Conservation (phyloP, 2,888 invertebrate genomes). For the Elgonia sp. region DNA sequence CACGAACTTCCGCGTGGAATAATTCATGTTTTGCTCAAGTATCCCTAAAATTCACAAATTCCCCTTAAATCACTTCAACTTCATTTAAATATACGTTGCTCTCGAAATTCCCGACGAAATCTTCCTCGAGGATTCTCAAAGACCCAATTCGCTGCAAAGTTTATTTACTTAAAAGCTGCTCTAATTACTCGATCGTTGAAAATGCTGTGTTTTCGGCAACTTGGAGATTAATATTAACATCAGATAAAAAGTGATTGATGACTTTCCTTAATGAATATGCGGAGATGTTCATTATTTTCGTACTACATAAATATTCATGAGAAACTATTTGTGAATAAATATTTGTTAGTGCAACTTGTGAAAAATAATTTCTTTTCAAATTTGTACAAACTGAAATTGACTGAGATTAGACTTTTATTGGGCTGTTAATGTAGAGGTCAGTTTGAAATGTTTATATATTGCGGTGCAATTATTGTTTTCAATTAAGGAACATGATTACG, state of each 20-base stretch:
- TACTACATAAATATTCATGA: conserved; percentile 50
- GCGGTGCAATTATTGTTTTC: no score
- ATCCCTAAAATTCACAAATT: conserved; percentile 68
- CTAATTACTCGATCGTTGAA: conserved; percentile 57
- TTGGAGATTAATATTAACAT: conserved; percentile 54
- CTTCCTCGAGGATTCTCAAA: conserved; percentile 60
- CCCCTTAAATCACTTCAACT: conserved; percentile 66
- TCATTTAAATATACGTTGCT: conserved; percentile 64
- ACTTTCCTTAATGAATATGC: conserved; percentile 49
- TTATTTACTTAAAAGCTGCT: conserved; percentile 71
- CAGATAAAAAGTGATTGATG: conserved; percentile 63
- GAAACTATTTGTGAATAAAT: conserved; percentile 30
- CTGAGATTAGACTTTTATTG: no score
- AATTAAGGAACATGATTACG: no score
- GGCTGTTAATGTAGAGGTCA: no score
- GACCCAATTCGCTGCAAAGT: conserved; percentile 63
- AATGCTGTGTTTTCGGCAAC: conserved; percentile 41
- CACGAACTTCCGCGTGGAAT: conserved; percentile 67
- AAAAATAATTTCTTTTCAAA: neutral
- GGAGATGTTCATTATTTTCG: conserved; percentile 59
- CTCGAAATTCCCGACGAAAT: conserved; percentile 58
- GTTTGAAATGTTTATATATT: no score
- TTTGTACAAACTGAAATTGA: no score
- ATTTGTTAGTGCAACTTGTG: neutral
- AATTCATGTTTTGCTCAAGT: conserved; percentile 69